A percentile compares a stretch with the other conserved stretches of the same genome.
Conservation (phyloP, 2,888 invertebrate genomes). For the Dinocampus coccinellae region DNA sequence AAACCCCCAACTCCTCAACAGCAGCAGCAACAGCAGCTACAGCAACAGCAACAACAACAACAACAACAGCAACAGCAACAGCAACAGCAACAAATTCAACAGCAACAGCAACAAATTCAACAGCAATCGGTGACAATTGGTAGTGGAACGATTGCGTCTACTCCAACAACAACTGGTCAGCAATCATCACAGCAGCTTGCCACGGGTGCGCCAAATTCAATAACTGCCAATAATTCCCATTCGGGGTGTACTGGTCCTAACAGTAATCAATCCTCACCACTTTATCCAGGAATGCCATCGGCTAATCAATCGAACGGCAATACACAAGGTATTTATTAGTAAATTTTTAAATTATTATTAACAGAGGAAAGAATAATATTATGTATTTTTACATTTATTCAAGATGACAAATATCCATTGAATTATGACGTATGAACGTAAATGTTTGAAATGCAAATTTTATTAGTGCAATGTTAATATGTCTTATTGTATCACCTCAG, state of each 20-base stretch:
- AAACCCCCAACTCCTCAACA: slow-evolving; percentile 70
- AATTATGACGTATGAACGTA: no score
- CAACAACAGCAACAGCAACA: slow-evolving; percentile 59
- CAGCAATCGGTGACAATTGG: slow-evolving; percentile 52
- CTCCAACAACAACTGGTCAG: slow-evolving; percentile 54
- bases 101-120: slow-evolving; percentile 73
- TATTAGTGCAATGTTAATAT: no score
- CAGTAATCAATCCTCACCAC: slow-evolving; percentile 64
- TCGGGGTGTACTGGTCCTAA: slow-evolving; percentile 57
- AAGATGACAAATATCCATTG: no score
- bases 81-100: slow-evolving; percentile 74
- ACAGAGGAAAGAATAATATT: neutral
- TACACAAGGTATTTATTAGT: slow-evolving; percentile 62
- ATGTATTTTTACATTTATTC: neutral
- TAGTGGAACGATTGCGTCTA: slow-evolving; percentile 62
- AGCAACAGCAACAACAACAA: slow-evolving; percentile 73
- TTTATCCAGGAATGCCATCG: slow-evolving; percentile 61
- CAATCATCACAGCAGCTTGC: slow-evolving; percentile 46
- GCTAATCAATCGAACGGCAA: slow-evolving; percentile 61
- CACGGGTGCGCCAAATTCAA: slow-evolving; percentile 30
- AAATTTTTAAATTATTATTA: slow-evolving; percentile 15
- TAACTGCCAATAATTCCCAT: slow-evolving; percentile 61
- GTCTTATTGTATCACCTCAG: neutral
- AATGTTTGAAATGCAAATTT: no score
- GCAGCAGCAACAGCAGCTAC: slow-evolving; percentile 71